Evolutionary conservation across 2,888 invertebrate species (phyloP), one percentile per base, ranked within the genome.

Genomic region (Chrysolina americana): DNA sequence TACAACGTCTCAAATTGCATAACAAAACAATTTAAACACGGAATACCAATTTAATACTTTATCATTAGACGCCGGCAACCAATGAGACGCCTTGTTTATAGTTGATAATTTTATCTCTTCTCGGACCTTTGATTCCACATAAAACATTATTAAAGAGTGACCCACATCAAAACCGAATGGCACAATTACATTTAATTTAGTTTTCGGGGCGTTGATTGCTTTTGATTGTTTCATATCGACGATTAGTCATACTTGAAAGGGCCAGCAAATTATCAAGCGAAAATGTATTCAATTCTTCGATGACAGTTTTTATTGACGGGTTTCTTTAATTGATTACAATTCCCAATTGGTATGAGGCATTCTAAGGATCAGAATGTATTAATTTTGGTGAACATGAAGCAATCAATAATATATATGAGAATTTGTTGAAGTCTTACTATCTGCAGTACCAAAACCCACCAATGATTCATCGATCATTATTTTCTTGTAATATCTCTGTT

Each of bases 151-250:
- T 66, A 17, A 66, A 19, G 11, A 28, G 50, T 66, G 66, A 66
- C 66, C 66, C 66, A 66, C 66, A 65, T 65, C 65, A 47, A 5
- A n/a, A 50, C n/a, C 50, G 36, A 66, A 36, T 28, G 47, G 66
- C 23, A 48, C 66, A 66, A 50, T 28, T 36, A 48, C 28, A 17
- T 50, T 28, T 36, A 50, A 50, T 66, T 66, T 17, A 17, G 8
- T 48, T 48, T 66, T 66, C 23, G 17, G n/a, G 9, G 48, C 19
- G 50, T 8, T 50, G 11, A 66, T 50, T 66, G 17, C n/a, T 50
- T 48, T 66, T 66, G 28, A 66, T 66, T 50, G 66, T 44, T 65
- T 21, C 15, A 48, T 47, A 48, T 47, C 19, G 23, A 13, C 23
- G 4, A 65, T 65, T 47, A 65, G 44, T 19, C 44, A 44, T 66